Evolutionary conservation across 2,888 invertebrate genomes (phyloP), one percentile per base, ranked within the genome.

Genomic region (Meteorus colon): DNA sequence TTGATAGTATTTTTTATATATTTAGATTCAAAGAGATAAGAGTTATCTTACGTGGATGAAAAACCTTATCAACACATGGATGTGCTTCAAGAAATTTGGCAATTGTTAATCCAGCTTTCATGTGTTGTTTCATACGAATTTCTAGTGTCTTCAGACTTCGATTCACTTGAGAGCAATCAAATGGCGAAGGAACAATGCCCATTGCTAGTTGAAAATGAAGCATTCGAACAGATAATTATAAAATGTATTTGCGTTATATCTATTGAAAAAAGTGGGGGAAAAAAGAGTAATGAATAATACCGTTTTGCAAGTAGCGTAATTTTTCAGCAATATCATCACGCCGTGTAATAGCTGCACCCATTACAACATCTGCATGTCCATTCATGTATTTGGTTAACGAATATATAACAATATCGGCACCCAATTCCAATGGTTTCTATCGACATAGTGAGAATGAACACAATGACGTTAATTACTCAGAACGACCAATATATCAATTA

Each of bases 371-470:
- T 0, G 97, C 95, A 90, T 99, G 99, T 0, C 99, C 99, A 90
- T 99, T 99, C 94, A 99, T 96, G 88, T 98, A 99, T 90, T 99
- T 99, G 0, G 98, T 98, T 73, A 98, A 86, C 0, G 99, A 99
- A 90, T 99, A 98, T 83, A 96, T 91, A 1, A 95, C 95, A 73
- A 98, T 91, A 89, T 99, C 98, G 1, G 97, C 98, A 0, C 98
- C 99, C 48, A 98, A 91, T 31, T 94, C 93, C 73, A 99, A 90
- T 0, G 99, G 99, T 77, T 94, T 92, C 94, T 98, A 74, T 37
- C 82, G 82, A 29, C 45, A 66, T 19, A 29, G 4, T 3, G 2
- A n/a, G 29, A 14, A 68, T 41, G 0, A 37, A 37, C 8, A 55
- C 55, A 10, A 45, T 66, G 19, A 19, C 31, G 19, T 71, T 31